phyloP scores from a whole-genome alignment of 2,113 vertebrate species.

The Diglossa brunneiventris region DNA sequence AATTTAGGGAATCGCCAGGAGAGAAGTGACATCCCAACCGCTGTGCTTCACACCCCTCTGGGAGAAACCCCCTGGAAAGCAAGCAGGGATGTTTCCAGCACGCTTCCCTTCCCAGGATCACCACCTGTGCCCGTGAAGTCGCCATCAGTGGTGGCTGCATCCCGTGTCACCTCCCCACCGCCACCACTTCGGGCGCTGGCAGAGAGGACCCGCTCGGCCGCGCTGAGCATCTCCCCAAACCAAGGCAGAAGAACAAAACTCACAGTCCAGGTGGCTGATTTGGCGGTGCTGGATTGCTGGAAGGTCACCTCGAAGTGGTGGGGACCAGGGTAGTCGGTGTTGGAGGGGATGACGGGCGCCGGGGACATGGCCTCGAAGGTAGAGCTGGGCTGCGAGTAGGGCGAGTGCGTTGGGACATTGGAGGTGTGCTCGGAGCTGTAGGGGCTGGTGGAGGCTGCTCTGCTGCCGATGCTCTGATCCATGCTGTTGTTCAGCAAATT shows the following conservation, averaged over 20 bases:
- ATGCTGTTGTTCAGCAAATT: constrained; percentile 97
- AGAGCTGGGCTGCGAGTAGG: constrained; percentile 98
- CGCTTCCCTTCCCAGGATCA: neutral
- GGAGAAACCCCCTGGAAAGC: neutral
- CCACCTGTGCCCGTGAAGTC: neutral
- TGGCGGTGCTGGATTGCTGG: constrained; percentile 98
- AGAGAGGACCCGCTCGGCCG: fast-evolving
- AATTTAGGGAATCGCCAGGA: neutral
- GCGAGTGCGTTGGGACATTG: constrained; percentile 92
- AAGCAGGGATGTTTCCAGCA: neutral
- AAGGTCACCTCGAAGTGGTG: constrained; percentile 98
- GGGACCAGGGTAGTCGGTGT: constrained; percentile 95
- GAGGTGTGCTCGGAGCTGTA: constrained; percentile 94
- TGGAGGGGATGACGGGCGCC: constrained; percentile 95
- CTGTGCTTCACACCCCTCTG: neutral
- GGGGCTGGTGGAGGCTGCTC: constrained; percentile 90
- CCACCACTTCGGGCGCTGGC: fast-evolving
- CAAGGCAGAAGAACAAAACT: constrained; percentile 67
- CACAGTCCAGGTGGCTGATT: constrained; percentile 99
- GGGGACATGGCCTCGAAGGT: constrained; percentile 98
- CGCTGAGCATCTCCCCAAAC: neutral
- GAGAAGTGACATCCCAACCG: neutral
- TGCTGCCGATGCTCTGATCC: constrained; percentile 92
- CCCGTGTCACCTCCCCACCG: neutral
- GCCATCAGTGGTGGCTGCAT: neutral